Evolutionary conservation across 2,888 invertebrate species (phyloP), one percentile per base, ranked within the genome.

Genomic region (Actias luna): DNA sequence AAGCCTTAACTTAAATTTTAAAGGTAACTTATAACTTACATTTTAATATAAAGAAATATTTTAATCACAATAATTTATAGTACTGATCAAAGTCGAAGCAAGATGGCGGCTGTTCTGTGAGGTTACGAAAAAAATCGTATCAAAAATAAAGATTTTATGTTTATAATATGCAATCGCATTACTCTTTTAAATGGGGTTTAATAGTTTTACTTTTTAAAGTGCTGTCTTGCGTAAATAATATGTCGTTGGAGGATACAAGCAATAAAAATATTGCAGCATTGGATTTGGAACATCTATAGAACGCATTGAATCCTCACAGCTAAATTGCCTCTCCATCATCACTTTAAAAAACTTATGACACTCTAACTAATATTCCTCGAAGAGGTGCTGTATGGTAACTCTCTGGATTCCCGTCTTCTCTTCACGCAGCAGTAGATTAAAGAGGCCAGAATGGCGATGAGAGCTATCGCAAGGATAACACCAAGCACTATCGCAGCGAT

Each of bases 401-500:
- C 95, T 58, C 93, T 78, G 0, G 89, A 93, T 52, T 89, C 93
- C 80, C 84, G 91, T 66, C 93, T 92, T 65, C 93, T 88, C 67
- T 91, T 93, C 62, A 94, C 90, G 76, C 95, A 96, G 89, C 94
- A 95, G 63, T 94, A 85, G 61, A 95, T 93, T 2, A 94, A 78
- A 67, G 94, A 82, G 50, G 94, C 85, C 3, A 95, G 79, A 0
- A 94, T 74, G 5, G 94, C 80, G 55, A 96, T 92, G 0, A 97
- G 76, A 0, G 95, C 84, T 60, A 97, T 85, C 0, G 95, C 75
- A 2, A 96, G 77, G 2, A 97, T 77, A 0, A 93, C 92, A 1
- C 96, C 96, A 0, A 97, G 78, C 0, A 94, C 94, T 64, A 97
- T 95, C 0, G 96, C 96, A 0, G 95, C 94, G 65, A 97, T 96